Evolutionary conservation across 2,888 invertebrate genomes (phyloP).

Genomic region (Epistrophe grossulariae): DNA sequence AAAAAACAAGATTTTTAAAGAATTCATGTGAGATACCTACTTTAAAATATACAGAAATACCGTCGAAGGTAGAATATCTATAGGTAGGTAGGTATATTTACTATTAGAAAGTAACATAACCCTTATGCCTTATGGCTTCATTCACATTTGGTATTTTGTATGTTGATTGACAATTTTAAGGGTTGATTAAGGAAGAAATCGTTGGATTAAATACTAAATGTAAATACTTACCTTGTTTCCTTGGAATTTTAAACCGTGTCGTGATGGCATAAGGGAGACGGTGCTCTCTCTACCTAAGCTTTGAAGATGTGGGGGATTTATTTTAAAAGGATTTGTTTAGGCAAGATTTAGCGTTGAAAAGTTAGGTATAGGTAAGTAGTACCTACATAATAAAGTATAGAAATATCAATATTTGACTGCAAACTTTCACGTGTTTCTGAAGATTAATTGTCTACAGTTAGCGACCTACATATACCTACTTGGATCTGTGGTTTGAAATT

Average conservation of each 20-base stretch:
- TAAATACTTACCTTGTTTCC: constrained; percentile 8
- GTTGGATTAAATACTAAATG: constrained; percentile 28
- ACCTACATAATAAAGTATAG: neutral
- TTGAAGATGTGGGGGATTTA: neutral
- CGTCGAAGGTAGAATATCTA: constrained; percentile 8
- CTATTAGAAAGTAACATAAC: constrained; percentile 9
- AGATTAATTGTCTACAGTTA: neutral
- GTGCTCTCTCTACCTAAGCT: neutral
- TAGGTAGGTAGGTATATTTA: too few relatives aligned
- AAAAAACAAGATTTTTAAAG: constrained; percentile 50
- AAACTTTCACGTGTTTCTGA: constrained; percentile 1
- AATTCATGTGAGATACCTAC: neutral
- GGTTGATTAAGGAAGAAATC: constrained; percentile 34
- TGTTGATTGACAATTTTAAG: constrained; percentile 51
- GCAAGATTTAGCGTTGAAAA: constrained; percentile 27
- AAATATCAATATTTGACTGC: constrained; percentile 20
- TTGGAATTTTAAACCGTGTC: constrained; percentile 20
- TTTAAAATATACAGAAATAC: neutral
- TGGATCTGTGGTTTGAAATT: too few relatives aligned
- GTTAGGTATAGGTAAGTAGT: too few relatives aligned
- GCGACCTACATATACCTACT: too few relatives aligned
- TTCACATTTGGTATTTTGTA: constrained; percentile 35
- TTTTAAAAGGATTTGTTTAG: constrained; percentile 22
- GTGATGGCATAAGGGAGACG: neutral
- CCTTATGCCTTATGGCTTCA: constrained; percentile 19